Evolutionary conservation across 2,888 invertebrate species (phyloP).

Genomic region (Sylvicola cinctus): DNA sequence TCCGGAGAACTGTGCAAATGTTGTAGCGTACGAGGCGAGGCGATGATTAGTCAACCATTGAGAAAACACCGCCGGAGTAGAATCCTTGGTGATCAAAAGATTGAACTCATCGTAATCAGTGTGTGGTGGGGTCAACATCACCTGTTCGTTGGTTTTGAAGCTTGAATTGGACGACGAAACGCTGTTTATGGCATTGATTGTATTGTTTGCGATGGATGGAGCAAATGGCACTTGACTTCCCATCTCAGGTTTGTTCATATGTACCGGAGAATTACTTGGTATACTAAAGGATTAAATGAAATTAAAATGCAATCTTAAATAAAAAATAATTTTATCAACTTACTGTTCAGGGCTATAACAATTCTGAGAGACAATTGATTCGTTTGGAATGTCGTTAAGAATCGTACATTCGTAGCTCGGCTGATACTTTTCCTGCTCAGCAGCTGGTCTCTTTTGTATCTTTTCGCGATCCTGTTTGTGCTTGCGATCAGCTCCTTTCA

Average conservation of each 20-base stretch:
- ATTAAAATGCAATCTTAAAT: too few relatives aligned
- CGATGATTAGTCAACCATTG: constrained; percentile 63
- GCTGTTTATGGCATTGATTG: constrained; percentile 24
- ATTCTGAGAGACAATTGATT: constrained; percentile 16
- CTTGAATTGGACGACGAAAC: constrained; percentile 25
- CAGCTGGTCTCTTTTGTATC: constrained; percentile 61
- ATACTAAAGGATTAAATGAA: too few relatives aligned
- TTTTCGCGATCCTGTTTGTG: constrained; percentile 94
- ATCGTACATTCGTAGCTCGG: constrained; percentile 92
- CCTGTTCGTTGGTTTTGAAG: constrained; percentile 23
- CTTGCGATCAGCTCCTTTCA: constrained; percentile 92
- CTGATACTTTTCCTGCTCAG: constrained; percentile 82
- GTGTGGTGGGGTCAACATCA: constrained; percentile 20
- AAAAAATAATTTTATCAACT: constrained; percentile 23
- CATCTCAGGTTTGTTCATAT: constrained; percentile 22
- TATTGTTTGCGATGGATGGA: constrained; percentile 11
- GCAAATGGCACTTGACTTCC: background rate
- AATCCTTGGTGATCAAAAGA: constrained; percentile 35
- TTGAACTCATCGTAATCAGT: constrained; percentile 3
- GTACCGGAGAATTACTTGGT: constrained; percentile 25
- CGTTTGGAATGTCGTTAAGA: constrained; percentile 56
- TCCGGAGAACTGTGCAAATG: constrained; percentile 72
- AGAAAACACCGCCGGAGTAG: constrained; percentile 48
- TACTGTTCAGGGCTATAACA: constrained; percentile 26
- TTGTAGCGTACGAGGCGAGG: constrained; percentile 51